phyloP scores from a whole-genome alignment of 2,797 vertebrate genomes.

The Huso huso region DNA sequence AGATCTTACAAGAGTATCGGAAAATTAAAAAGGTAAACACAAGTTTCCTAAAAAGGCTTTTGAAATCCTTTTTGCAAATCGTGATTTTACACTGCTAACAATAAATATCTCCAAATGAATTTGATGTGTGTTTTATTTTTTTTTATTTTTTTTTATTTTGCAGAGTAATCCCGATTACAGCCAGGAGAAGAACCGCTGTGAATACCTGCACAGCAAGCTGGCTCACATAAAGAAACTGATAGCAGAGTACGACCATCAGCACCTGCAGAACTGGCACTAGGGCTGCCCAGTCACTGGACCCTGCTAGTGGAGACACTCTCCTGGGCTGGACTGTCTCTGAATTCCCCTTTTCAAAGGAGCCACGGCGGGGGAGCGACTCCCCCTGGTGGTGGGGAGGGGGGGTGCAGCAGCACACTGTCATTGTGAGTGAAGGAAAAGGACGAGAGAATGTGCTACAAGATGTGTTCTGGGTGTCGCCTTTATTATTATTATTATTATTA shows the following conservation, averaged over 20 bases:
- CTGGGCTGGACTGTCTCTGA: neutral
- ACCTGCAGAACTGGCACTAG: conserved; percentile 74
- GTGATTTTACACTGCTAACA: neutral
- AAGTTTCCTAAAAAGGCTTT: neutral
- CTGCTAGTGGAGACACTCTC: neutral
- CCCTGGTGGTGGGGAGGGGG: conserved; percentile 23
- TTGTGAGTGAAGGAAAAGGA: conserved; percentile 16
- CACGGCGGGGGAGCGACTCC: conserved; percentile 16
- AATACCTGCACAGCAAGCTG: conserved; percentile 98
- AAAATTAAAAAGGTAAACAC: conserved; percentile 91
- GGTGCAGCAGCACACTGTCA: too few species aligned
- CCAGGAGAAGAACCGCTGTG: conserved; percentile 96
- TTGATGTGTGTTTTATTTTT: neutral
- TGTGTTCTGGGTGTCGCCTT: conserved; percentile 34
- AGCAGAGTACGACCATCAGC: conserved; percentile 91
- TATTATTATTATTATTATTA: too few species aligned
- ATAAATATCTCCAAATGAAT: too few species aligned
- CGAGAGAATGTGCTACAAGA: conserved; percentile 15
- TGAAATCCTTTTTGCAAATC: neutral
- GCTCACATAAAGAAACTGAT: conserved; percentile 97
- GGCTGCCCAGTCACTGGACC: conserved; percentile 11
- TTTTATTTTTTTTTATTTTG: conserved; percentile 18
- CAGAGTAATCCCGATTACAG: conserved; percentile 96
- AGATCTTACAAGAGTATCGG: conserved; percentile 94
- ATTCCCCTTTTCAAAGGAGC: conserved; percentile 17